Percentiles rank a stretch among this genome's conserved stretches.
Evolutionary conservation across 2,797 vertebrate species (phyloP).

Genomic region (Simalia tracyae): DNA sequence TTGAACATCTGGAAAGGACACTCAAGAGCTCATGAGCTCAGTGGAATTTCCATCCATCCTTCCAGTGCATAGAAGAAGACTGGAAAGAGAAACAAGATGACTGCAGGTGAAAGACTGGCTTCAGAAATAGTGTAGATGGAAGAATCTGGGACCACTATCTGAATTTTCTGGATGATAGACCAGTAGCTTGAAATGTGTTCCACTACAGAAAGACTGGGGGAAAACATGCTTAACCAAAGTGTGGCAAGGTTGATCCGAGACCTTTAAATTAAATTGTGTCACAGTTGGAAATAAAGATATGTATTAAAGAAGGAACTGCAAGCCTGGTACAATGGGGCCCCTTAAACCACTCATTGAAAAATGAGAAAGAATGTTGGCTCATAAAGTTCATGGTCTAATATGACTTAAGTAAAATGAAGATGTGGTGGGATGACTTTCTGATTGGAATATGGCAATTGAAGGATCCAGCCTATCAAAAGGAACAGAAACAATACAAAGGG

Average conservation of each 20-base stretch:
- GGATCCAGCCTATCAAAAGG: neutral
- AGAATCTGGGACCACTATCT: neutral
- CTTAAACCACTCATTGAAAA: neutral
- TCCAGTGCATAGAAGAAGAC: neutral
- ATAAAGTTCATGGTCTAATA: neutral
- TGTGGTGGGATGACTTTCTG: neutral
- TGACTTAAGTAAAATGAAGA: neutral
- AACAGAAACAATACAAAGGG: neutral
- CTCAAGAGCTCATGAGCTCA: neutral
- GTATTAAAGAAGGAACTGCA: neutral
- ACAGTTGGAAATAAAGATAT: neutral
- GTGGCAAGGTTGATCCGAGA: neutral
- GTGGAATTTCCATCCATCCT: neutral
- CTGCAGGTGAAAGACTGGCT: neutral
- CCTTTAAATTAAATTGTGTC: neutral
- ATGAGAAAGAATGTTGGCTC: neutral
- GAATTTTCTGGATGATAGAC: neutral
- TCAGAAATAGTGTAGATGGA: neutral
- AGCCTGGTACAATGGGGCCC: neutral
- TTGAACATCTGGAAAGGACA: neutral
- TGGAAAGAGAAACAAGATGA: neutral
- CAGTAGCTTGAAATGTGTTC: neutral
- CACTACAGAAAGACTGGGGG: neutral
- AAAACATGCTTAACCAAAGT: neutral
- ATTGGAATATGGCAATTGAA: neutral